Base-by-base conservation (phyloP, 2,113 vertebrate species). In the Pimephales promelas region DNA sequence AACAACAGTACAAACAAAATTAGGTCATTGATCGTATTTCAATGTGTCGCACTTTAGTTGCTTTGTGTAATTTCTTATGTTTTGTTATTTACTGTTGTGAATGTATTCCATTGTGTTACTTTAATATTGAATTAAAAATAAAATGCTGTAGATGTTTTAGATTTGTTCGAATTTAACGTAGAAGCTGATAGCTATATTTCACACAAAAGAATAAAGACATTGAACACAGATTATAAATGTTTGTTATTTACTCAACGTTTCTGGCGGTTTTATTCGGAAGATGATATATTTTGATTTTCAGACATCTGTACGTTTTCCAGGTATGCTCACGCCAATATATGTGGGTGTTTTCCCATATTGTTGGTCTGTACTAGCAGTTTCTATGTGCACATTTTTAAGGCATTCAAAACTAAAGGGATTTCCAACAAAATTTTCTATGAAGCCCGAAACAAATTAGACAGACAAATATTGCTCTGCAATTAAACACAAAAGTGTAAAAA, bases 41-140 rank as follows among this genome's bases (percentile, higher is more conserved):
- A 57, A 10, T 71, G n/a, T 6, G 72, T 36, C 5, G 22, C 26
- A 45, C 26, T 84, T 71, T 28, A 73, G 40, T 79, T 31, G 36
- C 56, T n/a, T 45, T 68, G 20, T 10, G 36, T 43, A 43, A 43
- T 57, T 28, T 73, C 22, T 49, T 78, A 4, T 5, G 1, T 16
- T 61, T 72, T 77, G 66, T 75, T 24, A 68, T 26, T 5, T 40
- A 0, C 34, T 52, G 79, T 85, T 92, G 89, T 14, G 66, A 82
- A 88, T 84, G 82, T 86, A 79, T 28, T 66, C 13, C 47, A 18
- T 20, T 47, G 16, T 49, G 56, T 43, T 28, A 22, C 6, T 11
- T 61, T 26, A 3, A 61, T 57, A 49, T 72, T 62, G 16, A 34
- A 43, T 47, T 8, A 40, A 18, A 4, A 5, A n/a, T n/a, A 10